Base-by-base conservation (phyloP, 1,140 invertebrate genomes). In the Phocides pigmalion region DNA sequence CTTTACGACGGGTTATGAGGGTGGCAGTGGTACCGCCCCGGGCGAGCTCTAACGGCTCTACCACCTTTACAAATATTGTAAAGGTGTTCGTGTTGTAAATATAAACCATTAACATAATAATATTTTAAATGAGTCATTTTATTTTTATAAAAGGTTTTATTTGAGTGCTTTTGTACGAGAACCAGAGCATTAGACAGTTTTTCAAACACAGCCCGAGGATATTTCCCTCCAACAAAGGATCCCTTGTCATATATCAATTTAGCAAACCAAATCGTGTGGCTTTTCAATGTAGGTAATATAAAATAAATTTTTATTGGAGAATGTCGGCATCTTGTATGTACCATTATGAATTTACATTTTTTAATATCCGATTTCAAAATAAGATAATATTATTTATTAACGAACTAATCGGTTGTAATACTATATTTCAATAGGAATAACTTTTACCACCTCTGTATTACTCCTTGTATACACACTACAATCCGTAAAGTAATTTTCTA, bases 181-280 rank as follows among this genome's bases (percentile, higher is more conserved):
- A 11, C 28, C 9, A 32, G 9, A 3, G 28, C 9, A 32, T 32
- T 32, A 32, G 20, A 22, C 20, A 22, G 28, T 32, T 32, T 32
- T n/a, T n/a, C 28, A 32, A 11, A 32, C 28, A 39, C 14, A 39
- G 35, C 35, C 12, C 12, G 35, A 14, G 35, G 35, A 14, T 39
- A 39, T 39, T 39, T 39, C 35, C 35, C 6, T 22, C 6, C 35
- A 39, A 39, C 32, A 39, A 39, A 39, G n/a, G 35, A 39, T 39
- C 35, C 35, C 12, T 39, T 14, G 35, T 39, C 35, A 39, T 39
- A 39, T 39, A 14, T 39, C 35, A 14, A 39, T 39, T 39, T 39
- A 39, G 35, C 35, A 14, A 14, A 39, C n/a, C 12, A 39, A 39
- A 39, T 39, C 4, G 35, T 14, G 35, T 14, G 35, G n/a, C 12